phyloP scores from a whole-genome alignment of 2,888 invertebrate species.

The Archips crataeganus region DNA sequence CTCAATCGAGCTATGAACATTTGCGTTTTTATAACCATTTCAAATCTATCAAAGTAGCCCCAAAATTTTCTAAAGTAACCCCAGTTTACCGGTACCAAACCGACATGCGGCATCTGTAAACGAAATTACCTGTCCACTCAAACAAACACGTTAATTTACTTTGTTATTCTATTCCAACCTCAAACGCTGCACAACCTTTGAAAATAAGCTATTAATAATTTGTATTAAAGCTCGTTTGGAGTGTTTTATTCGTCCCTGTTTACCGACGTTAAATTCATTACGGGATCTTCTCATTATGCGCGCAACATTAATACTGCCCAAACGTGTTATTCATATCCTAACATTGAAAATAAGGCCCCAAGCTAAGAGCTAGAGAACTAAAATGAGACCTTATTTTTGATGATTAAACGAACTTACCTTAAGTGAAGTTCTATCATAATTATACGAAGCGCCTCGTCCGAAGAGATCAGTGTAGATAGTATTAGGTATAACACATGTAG shows the following conservation, averaged over 20 bases:
- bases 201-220: slow-evolving; percentile 24
- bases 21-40: too few species aligned
- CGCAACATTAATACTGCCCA: slow-evolving; percentile 13
- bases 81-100: too few species aligned
- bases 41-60: too few species aligned
- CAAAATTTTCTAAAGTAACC: too few species aligned
- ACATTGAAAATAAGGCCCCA: slow-evolving; percentile 17
- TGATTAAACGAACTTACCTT: too few species aligned
- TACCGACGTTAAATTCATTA: slow-evolving; percentile 15
- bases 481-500: too few species aligned
- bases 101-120: neutral
- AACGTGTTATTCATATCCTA: slow-evolving; percentile 24
- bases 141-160: neutral
- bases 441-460: too few species aligned
- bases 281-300: slow-evolving; percentile 12
- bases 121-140: neutral
- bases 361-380: slow-evolving; percentile 1
- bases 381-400: too few species aligned
- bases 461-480: too few species aligned
- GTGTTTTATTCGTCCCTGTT: slow-evolving; percentile 15
- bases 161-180: neutral
- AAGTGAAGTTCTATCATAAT: too few species aligned
- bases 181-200: slow-evolving; percentile 6
- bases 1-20: too few species aligned
- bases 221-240: slow-evolving; percentile 1